Evolutionary conservation across 2,113 vertebrate genomes (phyloP).

Genomic region (Emydura subglobosa): DNA sequence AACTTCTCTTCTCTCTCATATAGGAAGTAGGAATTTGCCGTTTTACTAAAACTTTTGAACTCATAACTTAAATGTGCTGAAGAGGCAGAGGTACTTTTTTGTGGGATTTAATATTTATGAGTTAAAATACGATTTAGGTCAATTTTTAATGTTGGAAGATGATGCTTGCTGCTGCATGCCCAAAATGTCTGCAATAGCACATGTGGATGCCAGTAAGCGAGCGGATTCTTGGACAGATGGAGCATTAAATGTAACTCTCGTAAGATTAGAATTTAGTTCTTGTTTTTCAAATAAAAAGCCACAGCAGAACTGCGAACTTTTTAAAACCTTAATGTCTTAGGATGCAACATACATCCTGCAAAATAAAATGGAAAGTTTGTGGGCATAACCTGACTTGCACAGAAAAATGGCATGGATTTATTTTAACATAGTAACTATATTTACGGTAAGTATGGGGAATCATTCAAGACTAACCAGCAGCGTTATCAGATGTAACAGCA

Average conservation of each 20-base stretch:
- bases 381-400: not conserved
- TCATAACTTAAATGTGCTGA: not conserved
- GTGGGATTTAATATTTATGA: not conserved
- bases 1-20: not conserved
- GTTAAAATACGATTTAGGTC: not conserved
- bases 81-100: not conserved
- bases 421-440: not conserved
- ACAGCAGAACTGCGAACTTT: not conserved
- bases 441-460: not conserved
- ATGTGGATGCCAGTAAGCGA: not conserved
- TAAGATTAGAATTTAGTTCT: not conserved
- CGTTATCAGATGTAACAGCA: constrained; percentile 86
- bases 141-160: not conserved
- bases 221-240: not conserved
- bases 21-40: not conserved
- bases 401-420: not conserved
- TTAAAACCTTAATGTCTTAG: not conserved
- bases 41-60: not conserved
- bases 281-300: not conserved
- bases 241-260: not conserved
- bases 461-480: not conserved
- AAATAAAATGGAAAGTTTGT: not conserved
- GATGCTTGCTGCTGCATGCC: not conserved
- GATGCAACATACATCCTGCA: accelerated
- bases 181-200: not conserved